Evolutionary conservation across 2,888 invertebrate genomes (phyloP), one percentile per base, ranked within the genome.

Genomic region (Mesorhabditis sp.): DNA sequence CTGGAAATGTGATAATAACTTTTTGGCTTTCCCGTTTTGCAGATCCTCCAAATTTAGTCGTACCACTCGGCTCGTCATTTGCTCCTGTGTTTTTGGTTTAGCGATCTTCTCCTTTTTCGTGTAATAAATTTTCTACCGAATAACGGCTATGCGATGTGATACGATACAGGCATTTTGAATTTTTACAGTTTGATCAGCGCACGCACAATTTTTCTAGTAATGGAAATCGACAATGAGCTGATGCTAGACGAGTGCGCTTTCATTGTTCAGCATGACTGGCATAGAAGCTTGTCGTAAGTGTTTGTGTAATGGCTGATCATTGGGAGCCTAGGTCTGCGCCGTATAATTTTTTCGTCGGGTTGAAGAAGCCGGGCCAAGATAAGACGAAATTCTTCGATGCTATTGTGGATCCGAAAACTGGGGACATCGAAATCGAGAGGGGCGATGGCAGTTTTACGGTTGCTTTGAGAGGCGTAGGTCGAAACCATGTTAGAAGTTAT

Each of bases 331-430:
- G 58, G 10, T 13, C 58, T 50, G 10, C 58, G 7, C 58, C 58
- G 58, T n/a, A 50, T n/a, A 50, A 50, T 13, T 50, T 62, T 6
- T 62, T 62, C 3, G 13, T 7, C 41, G 10, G 63, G 15, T n/a
- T n/a, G 28, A 10, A 7, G n/a, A 13, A 62, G 15, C 41, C 28
- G 63, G 13, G 13, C 7, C 13, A 15, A 62, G 41, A 7, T 6
- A 62, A n/a, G 41, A 62, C 28, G 63, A 62, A 10, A 13, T 62
- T 62, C 78, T 61, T 71, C 67, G 5, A 50, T 50, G 58, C 58
- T 10, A 50, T 50, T 50, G 58, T 50, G 7, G n/a, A n/a, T n/a
- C 58, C 80, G 70, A 63, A 78, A 81, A 67, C 76, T 71, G 63
- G 80, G 45, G 13, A 66, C 63, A 66, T 73, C 67, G n/a, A 78